phyloP scores from a whole-genome alignment of 2,888 invertebrate species.

The Cremastinae sp. region DNA sequence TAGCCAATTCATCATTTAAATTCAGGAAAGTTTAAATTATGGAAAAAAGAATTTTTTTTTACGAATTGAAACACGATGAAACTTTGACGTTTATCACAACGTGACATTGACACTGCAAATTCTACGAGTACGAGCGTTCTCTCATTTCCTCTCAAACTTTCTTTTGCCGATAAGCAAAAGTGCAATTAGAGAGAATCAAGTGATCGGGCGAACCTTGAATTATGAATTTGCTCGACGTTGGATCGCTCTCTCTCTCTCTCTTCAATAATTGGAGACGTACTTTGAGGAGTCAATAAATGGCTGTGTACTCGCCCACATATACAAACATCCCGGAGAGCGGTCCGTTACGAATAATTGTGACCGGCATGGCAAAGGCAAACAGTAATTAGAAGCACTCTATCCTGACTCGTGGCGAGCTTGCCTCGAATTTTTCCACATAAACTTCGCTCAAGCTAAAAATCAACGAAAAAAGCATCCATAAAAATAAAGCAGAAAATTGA shows the following conservation, averaged over 20 bases:
- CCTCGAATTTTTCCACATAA: slow-evolving; percentile 9
- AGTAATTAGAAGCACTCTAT: slow-evolving; percentile 70
- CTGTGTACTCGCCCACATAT: slow-evolving; percentile 38
- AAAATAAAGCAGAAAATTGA: not conserved
- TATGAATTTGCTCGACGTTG: slow-evolving; percentile 12
- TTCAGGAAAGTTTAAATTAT: no score
- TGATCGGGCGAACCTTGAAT: slow-evolving; percentile 24
- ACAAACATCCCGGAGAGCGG: slow-evolving; percentile 4
- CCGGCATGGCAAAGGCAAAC: slow-evolving; percentile 64
- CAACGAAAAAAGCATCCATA: slow-evolving; percentile 28
- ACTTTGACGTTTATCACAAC: no score
- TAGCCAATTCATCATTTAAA: no score
- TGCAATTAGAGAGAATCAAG: slow-evolving; percentile 15
- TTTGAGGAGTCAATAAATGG: slow-evolving; percentile 18
- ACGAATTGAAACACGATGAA: no score
- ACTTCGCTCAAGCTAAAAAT: slow-evolving; percentile 52
- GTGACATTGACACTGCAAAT: not conserved
- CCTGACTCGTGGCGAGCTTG: slow-evolving; percentile 45
- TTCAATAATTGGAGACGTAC: slow-evolving; percentile 45
- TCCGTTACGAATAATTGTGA: slow-evolving; percentile 58
- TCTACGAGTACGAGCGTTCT: not conserved
- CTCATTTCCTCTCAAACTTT: not conserved
- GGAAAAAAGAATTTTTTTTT: no score
- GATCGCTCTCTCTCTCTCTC: slow-evolving; percentile 22
- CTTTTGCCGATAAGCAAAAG: not conserved